Base-by-base conservation (phyloP, 2,113 vertebrate species). In the Todiramphus chloris region DNA sequence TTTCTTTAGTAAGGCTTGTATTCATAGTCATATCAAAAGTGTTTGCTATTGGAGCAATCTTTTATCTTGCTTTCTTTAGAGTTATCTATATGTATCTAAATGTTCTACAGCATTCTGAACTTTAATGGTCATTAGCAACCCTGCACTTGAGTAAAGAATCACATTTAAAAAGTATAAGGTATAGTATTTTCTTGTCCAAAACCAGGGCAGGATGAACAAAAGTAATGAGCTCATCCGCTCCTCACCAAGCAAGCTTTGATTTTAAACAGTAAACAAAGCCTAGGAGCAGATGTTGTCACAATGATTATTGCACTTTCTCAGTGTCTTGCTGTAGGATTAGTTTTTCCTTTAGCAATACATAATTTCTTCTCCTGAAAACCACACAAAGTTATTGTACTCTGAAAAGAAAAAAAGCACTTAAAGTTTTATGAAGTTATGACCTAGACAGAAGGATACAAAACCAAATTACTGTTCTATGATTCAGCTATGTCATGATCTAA, bases 11-110 rank as follows among this genome's bases (percentile, higher is more conserved):
- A 95, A 96, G 79, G 96, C 95, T 84, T 83, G 50, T 93, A 79
- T 44, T 80, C 90, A 87, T 72, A 94, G 66, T 79, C 91, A 66
- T 94, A 97, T 96, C 86, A 97, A 97, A 98, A 97, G 60, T 41
- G 78, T 92, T 83, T 48, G 16, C 66, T 94, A 62, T 87, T 82
- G 69, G 89, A 94, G 27, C 64, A 91, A 77, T 70, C 87, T 51
- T 95, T 94, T 30, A 46, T 30, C 96, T 97, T 96, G 51, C 84
- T 94, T 97, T 91, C 89, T 89, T 94, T 64, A 91, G 83, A 84
- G 16, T 94, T 95, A 94, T 68, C 80, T 94, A 78, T 82, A 77
- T 78, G 50, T 96, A 97, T 72, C 92, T 95, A 94, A 94, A 24
- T 27, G 50, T 95, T 93, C 73, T 90, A 92, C 85, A 96, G 69